Evolutionary conservation across 1,140 invertebrate species (phyloP), one percentile per base, ranked within the genome.

Genomic region (Agrilus planipennis): DNA sequence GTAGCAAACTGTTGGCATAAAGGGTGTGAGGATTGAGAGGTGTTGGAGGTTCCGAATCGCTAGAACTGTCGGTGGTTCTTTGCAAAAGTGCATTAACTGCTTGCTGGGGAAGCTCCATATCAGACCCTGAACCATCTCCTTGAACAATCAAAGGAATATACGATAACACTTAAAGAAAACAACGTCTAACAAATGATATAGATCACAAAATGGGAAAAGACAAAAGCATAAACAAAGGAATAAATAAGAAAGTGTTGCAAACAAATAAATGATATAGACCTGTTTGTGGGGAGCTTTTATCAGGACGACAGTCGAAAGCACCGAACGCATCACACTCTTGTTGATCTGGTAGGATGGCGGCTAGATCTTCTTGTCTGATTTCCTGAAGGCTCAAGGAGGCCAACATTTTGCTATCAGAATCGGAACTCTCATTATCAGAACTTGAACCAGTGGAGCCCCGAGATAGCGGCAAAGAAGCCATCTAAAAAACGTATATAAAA

Each of bases 71-170:
- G 31, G 76, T 76, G 3, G 75, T 72, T 41, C 75, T 61, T 51
- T 76, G 72, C 46, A 83, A 81, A 11, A 77, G 73, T 9, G 77
- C 78, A 49, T 73, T 77, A 2, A 81, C 77, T 23, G 80, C 61
- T 47, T 76, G 75, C 37, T 73, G 72, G 7, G 77, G 72, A 25
- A 81, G 57, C 58, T 81, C 76, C 64, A 77, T 77, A 60, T 80
- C 77, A 53, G 76, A 79, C 43, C 73, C 72, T 2, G 75, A 76
- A 34, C 74, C 68, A 50, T 73, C 71, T 41, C 52, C 60, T 25
- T 6, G 11, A 25, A 6, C 11, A 25, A 11, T 25, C 5, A 25
- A 6, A 6, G 22, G n/a, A n/a, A n/a, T n/a, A n/a, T n/a, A n/a
- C n/a, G n/a, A n/a, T n/a, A n/a, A n/a, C n/a, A n/a, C n/a, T n/a